Conservation (phyloP, 2,888 invertebrate genomes). For the Lobophora halterata region DNA sequence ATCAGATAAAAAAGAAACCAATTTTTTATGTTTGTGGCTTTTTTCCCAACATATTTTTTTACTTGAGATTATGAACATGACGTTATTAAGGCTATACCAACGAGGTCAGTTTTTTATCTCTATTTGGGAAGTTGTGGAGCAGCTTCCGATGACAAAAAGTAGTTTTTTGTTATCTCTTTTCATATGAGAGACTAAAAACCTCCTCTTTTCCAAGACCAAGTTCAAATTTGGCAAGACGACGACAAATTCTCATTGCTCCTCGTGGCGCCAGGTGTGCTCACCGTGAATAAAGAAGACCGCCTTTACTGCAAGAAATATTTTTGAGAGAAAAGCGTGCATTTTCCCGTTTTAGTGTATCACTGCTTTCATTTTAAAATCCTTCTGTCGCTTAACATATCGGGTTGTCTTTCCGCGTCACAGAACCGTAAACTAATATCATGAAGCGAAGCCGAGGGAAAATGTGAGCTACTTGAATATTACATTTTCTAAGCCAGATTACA, state of each 20-base stretch:
- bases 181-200: constrained; percentile 31
- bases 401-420: constrained; percentile 35
- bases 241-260: constrained; percentile 69
- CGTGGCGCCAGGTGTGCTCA: constrained; percentile 55
- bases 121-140: too few species aligned
- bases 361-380: constrained; percentile 49
- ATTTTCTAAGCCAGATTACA: constrained; percentile 24
- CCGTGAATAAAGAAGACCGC: constrained; percentile 60
- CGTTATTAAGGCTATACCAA: too few species aligned
- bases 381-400: constrained; percentile 46
- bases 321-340: constrained; percentile 52
- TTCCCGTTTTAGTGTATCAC: constrained; percentile 48
- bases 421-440: constrained; percentile 30
- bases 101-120: too few species aligned
- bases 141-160: too few species aligned
- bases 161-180: too few species aligned
- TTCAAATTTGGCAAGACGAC: constrained; percentile 65
- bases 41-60: too few species aligned
- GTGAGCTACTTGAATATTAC: constrained; percentile 25
- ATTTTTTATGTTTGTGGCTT: too few species aligned
- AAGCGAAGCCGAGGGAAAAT: constrained; percentile 20
- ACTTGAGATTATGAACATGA: too few species aligned
- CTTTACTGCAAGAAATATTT: constrained; percentile 55
- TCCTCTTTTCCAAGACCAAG: constrained; percentile 54
- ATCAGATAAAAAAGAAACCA: too few species aligned